phyloP scores from a whole-genome alignment of 2,113 vertebrate species.

The Raja brachyura region DNA sequence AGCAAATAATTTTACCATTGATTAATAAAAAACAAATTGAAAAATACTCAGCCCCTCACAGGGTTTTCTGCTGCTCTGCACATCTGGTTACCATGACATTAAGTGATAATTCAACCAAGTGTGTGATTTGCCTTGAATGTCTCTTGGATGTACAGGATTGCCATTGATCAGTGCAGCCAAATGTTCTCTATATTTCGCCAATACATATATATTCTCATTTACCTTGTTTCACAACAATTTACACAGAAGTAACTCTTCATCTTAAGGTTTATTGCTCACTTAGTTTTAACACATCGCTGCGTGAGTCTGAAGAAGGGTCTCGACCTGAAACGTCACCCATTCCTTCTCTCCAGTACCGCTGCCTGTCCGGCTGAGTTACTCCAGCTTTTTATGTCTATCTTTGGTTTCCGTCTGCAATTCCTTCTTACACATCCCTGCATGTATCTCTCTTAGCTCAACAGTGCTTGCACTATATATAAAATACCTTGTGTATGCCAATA shows the following conservation, averaged over 20 bases:
- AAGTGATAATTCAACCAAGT: conserved; percentile 3
- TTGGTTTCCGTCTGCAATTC: too few species aligned
- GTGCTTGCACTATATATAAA: neutral
- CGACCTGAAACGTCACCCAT: too few species aligned
- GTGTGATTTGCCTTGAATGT: neutral
- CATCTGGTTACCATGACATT: conserved; percentile 9
- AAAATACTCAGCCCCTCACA: neutral
- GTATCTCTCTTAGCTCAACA: neutral
- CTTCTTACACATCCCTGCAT: too few species aligned
- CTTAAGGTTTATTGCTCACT: neutral
- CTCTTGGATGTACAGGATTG: neutral
- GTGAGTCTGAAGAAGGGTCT: too few species aligned
- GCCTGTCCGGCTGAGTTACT: too few species aligned
- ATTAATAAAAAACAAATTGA: neutral
- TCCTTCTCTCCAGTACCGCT: too few species aligned
- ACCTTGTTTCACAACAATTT: neutral
- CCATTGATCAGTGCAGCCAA: neutral
- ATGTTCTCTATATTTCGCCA: neutral
- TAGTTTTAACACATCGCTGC: neutral
- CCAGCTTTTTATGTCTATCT: too few species aligned
- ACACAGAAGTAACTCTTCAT: neutral
- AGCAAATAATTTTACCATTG: neutral
- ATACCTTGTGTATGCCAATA: neutral
- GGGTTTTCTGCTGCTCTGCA: neutral
- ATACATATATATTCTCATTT: neutral